Evolutionary conservation across 2,888 invertebrate species (phyloP).

Genomic region (Pandemis corylana): DNA sequence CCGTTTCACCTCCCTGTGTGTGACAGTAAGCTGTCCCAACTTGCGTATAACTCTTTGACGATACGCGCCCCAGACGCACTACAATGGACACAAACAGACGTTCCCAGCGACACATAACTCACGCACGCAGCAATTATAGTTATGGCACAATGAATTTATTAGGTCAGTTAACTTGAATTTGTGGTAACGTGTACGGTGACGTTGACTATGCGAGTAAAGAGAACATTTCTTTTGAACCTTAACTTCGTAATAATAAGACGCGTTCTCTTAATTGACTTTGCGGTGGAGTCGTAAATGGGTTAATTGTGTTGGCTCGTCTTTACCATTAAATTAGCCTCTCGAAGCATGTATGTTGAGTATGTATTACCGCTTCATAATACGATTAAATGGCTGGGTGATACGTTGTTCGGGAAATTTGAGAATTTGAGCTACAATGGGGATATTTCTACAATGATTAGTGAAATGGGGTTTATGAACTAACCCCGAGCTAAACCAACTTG

Average conservation of each 20-base stretch:
- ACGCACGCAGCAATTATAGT: slow-evolving; percentile 69
- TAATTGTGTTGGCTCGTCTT: slow-evolving; percentile 42
- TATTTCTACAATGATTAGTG: no score
- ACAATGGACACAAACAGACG: slow-evolving; percentile 57
- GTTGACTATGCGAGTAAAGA: slow-evolving; percentile 50
- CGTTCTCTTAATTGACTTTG: slow-evolving; percentile 36
- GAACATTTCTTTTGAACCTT: slow-evolving; percentile 41
- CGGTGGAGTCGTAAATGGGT: slow-evolving; percentile 38
- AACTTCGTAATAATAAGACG: slow-evolving; percentile 26
- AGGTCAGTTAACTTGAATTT: slow-evolving; percentile 78
- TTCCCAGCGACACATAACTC: slow-evolving; percentile 65
- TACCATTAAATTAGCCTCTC: slow-evolving; percentile 40
- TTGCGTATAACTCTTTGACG: slow-evolving; percentile 20
- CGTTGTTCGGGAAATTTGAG: slow-evolving; percentile 17
- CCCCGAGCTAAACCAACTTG: no score
- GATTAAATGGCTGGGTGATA: slow-evolving; percentile 35
- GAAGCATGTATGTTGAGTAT: slow-evolving; percentile 30
- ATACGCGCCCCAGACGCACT: slow-evolving; percentile 17
- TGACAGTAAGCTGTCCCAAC: neutral
- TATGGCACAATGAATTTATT: slow-evolving; percentile 81
- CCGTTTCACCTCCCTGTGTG: no score
- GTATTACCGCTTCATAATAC: slow-evolving; percentile 38
- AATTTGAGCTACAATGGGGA: neutral
- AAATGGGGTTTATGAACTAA: no score
- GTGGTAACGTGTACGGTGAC: slow-evolving; percentile 61